Conservation (phyloP, 2,113 vertebrate species). For the Callocephalon fimbriatum region DNA sequence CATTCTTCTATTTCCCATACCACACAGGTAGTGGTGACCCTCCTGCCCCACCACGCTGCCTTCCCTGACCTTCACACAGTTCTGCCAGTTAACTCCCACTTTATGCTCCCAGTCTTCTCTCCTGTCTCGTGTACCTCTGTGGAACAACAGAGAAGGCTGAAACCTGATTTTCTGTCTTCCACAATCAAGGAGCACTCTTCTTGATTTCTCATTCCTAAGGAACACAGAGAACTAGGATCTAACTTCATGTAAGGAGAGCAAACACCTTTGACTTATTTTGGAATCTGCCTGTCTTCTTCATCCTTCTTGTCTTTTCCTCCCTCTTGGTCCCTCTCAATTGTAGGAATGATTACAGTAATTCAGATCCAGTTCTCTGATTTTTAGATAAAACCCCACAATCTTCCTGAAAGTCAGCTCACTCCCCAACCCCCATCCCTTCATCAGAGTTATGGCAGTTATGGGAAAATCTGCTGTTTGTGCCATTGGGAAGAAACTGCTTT, state of each 20-base stretch:
- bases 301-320: background rate
- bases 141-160: background rate
- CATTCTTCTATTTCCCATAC: background rate
- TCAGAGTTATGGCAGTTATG: background rate
- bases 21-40: background rate
- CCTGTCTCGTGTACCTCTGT: background rate
- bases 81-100: background rate
- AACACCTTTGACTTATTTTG: background rate
- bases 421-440: background rate
- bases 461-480: slow-evolving; percentile 15
- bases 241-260: background rate
- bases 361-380: slow-evolving; percentile 2
- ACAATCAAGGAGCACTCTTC: background rate
- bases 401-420: background rate
- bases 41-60: background rate
- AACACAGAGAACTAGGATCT: background rate
- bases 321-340: background rate
- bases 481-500: slow-evolving; percentile 31
- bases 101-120: background rate
- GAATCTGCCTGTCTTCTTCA: background rate
- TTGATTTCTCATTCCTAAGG: background rate
- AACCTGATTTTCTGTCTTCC: background rate
- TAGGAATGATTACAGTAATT: slow-evolving; percentile 37
- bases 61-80: background rate
- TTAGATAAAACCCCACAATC: background rate